phyloP scores from a whole-genome alignment of 2,113 vertebrate genomes.

The Hippocampus comes region DNA sequence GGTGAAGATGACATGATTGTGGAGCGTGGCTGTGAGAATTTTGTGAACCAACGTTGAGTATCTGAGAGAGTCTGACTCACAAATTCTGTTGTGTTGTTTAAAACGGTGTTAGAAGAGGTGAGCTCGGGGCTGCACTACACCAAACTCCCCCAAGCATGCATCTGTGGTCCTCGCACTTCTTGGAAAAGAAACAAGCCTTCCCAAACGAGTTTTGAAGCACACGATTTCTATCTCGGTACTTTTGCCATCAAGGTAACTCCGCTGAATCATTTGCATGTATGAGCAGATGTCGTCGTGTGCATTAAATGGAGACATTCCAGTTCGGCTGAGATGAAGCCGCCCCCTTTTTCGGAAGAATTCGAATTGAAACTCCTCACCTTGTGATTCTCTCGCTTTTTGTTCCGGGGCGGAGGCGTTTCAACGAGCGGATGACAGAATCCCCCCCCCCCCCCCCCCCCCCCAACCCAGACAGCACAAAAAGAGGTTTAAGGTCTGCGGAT shows the following conservation, averaged over 20 bases:
- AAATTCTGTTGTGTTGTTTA: neutral
- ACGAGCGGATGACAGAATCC: slow-evolving; percentile 62
- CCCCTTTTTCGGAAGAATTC: slow-evolving; percentile 40
- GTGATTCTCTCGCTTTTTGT: slow-evolving; percentile 37
- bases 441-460: slow-evolving; percentile 8
- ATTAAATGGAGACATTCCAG: slow-evolving; percentile 51
- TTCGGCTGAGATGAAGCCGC: slow-evolving; percentile 45
- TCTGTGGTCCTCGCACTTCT: too few species aligned
- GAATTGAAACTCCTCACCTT: slow-evolving; percentile 55
- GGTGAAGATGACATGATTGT: neutral
- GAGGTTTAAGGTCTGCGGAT: slow-evolving; percentile 49
- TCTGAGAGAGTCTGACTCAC: neutral
- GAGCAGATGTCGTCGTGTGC: neutral
- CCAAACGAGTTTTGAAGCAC: neutral
- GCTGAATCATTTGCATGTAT: neutral
- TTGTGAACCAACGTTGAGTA: neutral
- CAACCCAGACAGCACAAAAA: slow-evolving; percentile 43
- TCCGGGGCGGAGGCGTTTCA: slow-evolving; percentile 24
- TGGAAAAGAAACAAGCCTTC: neutral
- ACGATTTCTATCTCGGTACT: neutral
- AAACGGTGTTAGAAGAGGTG: neutral
- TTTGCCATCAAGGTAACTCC: neutral
- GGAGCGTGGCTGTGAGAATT: neutral
- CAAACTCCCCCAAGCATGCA: too few species aligned
- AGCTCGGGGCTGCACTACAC: neutral